phyloP scores from a whole-genome alignment of 2,888 invertebrate species.

The Diaperis boleti region DNA sequence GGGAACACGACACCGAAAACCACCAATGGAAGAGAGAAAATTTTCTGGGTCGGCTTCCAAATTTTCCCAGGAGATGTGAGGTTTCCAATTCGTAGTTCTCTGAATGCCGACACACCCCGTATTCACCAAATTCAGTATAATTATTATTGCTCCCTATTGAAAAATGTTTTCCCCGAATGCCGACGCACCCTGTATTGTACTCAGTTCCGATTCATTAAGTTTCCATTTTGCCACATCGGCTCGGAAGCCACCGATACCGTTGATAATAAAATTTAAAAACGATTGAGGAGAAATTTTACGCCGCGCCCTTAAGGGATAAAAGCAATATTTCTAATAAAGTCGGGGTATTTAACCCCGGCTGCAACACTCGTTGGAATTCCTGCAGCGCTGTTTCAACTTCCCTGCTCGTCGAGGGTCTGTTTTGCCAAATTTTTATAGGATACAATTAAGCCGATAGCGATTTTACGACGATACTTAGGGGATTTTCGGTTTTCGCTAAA shows the following conservation, averaged over 20 bases:
- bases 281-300: slow-evolving; percentile 19
- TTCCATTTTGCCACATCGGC: too few species aligned
- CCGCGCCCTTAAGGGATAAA: slow-evolving; percentile 16
- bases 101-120: too few species aligned
- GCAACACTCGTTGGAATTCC: neutral
- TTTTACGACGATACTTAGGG: slow-evolving; percentile 13
- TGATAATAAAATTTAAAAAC: slow-evolving; percentile 31
- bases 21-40: neutral
- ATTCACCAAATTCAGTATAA: too few species aligned
- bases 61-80: too few species aligned
- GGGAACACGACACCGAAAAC: neutral
- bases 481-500: slow-evolving; percentile 3
- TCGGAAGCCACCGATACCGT: slow-evolving; percentile 7
- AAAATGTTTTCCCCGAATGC: too few species aligned
- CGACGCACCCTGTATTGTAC: too few species aligned
- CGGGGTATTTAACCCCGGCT: slow-evolving; percentile 13
- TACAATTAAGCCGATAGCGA: slow-evolving; percentile 24
- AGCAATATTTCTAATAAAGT: slow-evolving; percentile 29
- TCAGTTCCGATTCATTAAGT: too few species aligned
- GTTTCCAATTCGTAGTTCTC: too few species aligned
- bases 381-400: neutral
- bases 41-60: neutral
- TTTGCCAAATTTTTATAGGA: slow-evolving; percentile 17
- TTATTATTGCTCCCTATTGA: too few species aligned
- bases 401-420: neutral